These are phyloP conservation scores for Picus viridis DNA, from an alignment of 2,797 vertebrate genomes.

Conservation along the genomic window DNA sequence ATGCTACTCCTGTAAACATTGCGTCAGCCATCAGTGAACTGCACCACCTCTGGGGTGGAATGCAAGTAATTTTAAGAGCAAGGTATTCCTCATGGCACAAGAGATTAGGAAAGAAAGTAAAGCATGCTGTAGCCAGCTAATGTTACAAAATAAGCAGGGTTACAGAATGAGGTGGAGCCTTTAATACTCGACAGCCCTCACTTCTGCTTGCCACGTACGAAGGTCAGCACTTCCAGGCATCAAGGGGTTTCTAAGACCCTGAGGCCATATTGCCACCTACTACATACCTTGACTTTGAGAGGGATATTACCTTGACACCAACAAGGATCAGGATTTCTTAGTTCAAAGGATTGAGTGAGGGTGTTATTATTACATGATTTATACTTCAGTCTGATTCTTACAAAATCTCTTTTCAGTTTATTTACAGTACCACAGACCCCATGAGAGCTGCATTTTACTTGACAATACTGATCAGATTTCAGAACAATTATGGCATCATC, in stretches of 20 bases:
- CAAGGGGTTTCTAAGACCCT: background rate
- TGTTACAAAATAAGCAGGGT: background rate
- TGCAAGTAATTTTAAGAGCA: background rate
- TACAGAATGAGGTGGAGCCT: background rate
- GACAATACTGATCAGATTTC: slow-evolving; percentile 1
- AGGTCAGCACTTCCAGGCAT: background rate
- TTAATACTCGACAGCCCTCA: background rate
- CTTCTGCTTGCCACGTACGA: background rate
- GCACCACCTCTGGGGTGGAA: background rate
- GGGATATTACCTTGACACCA: background rate
- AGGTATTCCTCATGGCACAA: background rate
- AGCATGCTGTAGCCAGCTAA: background rate
- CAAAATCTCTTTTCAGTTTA: background rate
- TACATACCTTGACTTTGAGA: background rate
- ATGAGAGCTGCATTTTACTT: background rate
- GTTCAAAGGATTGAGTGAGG: background rate
- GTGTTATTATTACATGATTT: background rate
- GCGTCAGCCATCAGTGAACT: background rate
- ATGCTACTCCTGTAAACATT: background rate
- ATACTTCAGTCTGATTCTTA: slow-evolving; percentile 25
- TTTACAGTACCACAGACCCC: background rate
- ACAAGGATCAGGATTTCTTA: background rate
- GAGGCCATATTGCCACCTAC: background rate
- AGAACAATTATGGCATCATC: background rate
- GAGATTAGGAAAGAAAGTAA: background rate